Evolutionary conservation across 2,797 vertebrate genomes (phyloP).

Genomic region (Semotilus atromaculatus): DNA sequence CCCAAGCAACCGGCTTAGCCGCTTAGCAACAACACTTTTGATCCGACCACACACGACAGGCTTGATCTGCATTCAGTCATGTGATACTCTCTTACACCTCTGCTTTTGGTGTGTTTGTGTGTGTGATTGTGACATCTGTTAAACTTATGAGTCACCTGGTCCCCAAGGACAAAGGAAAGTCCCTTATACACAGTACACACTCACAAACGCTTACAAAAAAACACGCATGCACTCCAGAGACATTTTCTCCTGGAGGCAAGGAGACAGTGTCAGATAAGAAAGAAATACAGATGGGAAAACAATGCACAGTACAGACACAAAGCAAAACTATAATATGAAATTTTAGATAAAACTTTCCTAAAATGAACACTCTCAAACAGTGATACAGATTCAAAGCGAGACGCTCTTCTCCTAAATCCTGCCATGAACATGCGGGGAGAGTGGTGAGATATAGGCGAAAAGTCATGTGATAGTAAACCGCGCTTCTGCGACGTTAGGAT

Average conservation of each 20-base stretch:
- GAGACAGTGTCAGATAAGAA: background rate
- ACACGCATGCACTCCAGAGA: constrained; percentile 2
- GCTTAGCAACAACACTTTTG: constrained; percentile 38
- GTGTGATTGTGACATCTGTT: constrained; percentile 40
- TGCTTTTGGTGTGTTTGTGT: constrained; percentile 19
- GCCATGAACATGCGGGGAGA: background rate
- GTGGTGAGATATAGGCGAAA: background rate
- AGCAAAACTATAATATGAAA: background rate
- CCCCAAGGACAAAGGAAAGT: constrained; percentile 25
- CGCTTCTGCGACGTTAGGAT: too few species aligned
- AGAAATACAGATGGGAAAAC: background rate
- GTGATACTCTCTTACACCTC: constrained; percentile 22
- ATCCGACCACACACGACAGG: background rate
- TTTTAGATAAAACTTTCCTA: background rate
- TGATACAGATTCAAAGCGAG: background rate
- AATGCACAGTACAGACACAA: background rate
- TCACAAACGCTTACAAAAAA: constrained; percentile 1
- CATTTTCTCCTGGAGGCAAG: background rate
- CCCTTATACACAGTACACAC: constrained; percentile 3
- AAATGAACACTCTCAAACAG: background rate
- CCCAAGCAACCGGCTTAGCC: constrained; percentile 41
- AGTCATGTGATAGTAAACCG: background rate
- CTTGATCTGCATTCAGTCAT: constrained; percentile 18
- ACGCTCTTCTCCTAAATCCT: background rate
- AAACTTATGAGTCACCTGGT: constrained; percentile 46